Conservation (phyloP, 23 tunicate species). For the Trididemnum nubilum region DNA sequence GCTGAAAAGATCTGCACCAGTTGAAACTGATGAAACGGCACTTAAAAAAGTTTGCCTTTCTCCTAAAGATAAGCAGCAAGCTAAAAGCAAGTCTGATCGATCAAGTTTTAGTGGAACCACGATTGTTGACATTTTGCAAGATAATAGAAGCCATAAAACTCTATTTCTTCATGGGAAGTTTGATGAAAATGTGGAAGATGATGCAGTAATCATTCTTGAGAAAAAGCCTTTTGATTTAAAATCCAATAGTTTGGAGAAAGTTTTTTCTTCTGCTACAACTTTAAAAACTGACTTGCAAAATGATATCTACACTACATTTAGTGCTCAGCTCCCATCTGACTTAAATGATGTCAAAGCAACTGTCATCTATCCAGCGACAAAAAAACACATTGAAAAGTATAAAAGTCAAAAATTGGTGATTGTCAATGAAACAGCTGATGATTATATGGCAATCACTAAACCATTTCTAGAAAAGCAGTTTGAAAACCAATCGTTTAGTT, state of each 20-base stretch:
- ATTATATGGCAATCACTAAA: conserved; percentile 43
- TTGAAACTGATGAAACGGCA: neutral
- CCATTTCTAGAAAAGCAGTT: conserved; percentile 71
- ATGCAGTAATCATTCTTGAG: conserved; percentile 84
- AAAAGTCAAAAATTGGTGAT: conserved; percentile 45
- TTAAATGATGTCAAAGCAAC: conserved; percentile 62
- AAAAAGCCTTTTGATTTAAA: conserved; percentile 62
- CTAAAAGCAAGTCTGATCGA: neutral
- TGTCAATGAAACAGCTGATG: conserved; percentile 70
- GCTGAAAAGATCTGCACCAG: neutral
- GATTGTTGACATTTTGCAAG: conserved; percentile 52
- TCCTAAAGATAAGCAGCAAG: neutral
- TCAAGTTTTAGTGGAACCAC: conserved; percentile 31
- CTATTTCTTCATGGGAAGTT: conserved; percentile 71
- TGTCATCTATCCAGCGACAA: conserved; percentile 86
- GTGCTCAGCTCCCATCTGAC: conserved; percentile 37
- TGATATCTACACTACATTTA: conserved; percentile 74
- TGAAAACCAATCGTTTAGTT: conserved; percentile 46
- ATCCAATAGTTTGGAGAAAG: conserved; percentile 18
- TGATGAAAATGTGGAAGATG: conserved; percentile 21
- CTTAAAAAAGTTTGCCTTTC: neutral
- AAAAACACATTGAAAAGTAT: conserved; percentile 79
- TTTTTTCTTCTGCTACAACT: conserved; percentile 62
- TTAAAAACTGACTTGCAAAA: conserved; percentile 47
- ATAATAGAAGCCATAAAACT: conserved; percentile 52